Evolutionary conservation across 2,888 invertebrate genomes (phyloP), one percentile per base, ranked within the genome.

Genomic region (Osmoderma eremita): DNA sequence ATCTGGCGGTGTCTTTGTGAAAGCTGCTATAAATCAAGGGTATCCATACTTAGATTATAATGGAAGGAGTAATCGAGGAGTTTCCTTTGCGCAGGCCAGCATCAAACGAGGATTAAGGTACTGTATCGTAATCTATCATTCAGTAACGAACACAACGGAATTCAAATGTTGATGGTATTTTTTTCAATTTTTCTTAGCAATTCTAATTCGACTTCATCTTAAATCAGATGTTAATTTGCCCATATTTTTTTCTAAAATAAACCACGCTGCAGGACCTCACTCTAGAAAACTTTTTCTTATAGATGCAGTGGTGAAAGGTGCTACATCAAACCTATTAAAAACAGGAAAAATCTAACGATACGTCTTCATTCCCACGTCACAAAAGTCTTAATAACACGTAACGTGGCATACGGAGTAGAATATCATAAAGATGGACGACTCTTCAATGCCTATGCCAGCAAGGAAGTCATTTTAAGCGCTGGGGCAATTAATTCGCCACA

Each of bases 11-110:
- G 84, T 87, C 0, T 90, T 88, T 76, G 77, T 90, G 0, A 82
- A 86, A 70, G 89, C 89, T 0, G 90, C 88, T 1, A 83, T 85
- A 75, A 83, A 89, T 75, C 84, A 17, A 4, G 83, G 83, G 0
- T 83, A 82, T 70, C 71, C 74, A 4, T 75, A 77, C 53, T 54
- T 78, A 18, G 83, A 83, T 70, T 76, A 80, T 24, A 76, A 83
- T 70, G 81, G 81, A 2, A 70, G 73, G 17, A 73, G 78, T 3
- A 81, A 82, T 68, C 75, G 80, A 5, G 83, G 83, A 3, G 83
- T 82, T 48, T 81, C 83, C 0, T 80, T 79, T 58, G 74, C 82
- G 0, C 84, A 84, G 72, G 78, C 77, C 1, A 83, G 81, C 39
- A 78, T 81, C 73, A 79, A 81, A 56, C 74, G 74, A n/a, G 84